Evolutionary conservation across 2,113 vertebrate genomes (phyloP).

Genomic region (Pardalotus punctatus): DNA sequence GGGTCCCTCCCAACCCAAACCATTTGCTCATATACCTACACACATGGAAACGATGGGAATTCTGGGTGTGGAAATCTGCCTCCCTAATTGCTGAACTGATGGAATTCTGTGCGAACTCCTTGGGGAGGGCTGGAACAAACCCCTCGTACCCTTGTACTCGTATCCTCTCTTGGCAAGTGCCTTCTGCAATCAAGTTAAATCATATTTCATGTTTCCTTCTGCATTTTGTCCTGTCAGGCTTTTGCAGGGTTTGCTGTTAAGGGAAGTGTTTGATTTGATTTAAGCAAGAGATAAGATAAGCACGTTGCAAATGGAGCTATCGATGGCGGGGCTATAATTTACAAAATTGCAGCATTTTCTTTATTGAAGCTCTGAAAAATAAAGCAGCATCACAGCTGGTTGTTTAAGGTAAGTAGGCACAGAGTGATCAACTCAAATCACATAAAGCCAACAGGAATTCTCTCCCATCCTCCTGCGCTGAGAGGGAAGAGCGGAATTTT

Average conservation of each 20-base stretch:
- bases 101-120: neutral
- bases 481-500: neutral
- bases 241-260: neutral
- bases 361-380: neutral
- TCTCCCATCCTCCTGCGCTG: neutral
- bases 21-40: too few relatives aligned
- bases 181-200: neutral
- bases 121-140: neutral
- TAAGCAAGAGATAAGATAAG: neutral
- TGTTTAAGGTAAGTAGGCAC: neutral
- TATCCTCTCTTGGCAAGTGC: neutral
- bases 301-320: neutral
- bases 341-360: neutral
- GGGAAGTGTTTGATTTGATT: neutral
- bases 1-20: too few relatives aligned
- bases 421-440: neutral
- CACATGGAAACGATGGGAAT: neutral
- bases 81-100: neutral
- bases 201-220: neutral
- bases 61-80: neutral
- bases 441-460: neutral
- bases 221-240: neutral
- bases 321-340: neutral
- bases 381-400: neutral
- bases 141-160: accelerated